These are phyloP conservation scores for Thysanoteuthis rhombus DNA, from an alignment of 2,888 invertebrate species.

Conservation along the genomic window DNA sequence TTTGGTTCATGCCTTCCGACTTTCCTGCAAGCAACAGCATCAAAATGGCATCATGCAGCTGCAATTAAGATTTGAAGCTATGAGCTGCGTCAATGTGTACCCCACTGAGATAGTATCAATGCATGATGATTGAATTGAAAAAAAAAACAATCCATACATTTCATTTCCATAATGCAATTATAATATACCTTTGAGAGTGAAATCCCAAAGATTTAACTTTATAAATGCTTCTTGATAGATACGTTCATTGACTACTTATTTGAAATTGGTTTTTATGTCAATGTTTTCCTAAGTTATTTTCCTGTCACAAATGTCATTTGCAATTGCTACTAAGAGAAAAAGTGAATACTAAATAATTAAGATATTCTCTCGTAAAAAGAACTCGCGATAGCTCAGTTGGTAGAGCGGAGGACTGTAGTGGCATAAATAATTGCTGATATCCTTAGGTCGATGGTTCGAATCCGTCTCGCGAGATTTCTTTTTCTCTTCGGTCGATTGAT, in stretches of 20 bases:
- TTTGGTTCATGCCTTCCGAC: no score
- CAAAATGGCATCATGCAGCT: no score
- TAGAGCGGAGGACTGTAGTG: constrained; percentile 22
- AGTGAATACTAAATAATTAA: no score
- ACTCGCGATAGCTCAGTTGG: constrained; percentile 26
- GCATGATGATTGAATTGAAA: no score
- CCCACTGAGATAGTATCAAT: no score
- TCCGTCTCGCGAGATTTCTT: constrained; percentile 16
- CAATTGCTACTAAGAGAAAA: not conserved
- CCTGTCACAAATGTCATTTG: not conserved
- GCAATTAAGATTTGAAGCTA: no score
- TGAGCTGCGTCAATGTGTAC: no score
- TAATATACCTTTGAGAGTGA: not conserved
- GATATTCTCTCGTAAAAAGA: no score
- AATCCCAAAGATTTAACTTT: not conserved
- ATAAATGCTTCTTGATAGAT: not conserved
- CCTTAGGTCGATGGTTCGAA: constrained; percentile 24
- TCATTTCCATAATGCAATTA: no score
- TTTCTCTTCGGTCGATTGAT: not conserved
- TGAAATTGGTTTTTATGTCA: no score
- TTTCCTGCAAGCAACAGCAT: no score
- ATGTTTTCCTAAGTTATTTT: not conserved
- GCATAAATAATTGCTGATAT: not conserved
- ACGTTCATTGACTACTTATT: not conserved
- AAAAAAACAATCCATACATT: no score